phyloP scores from a whole-genome alignment of 2,888 invertebrate genomes.

The Monochamus alternatus region DNA sequence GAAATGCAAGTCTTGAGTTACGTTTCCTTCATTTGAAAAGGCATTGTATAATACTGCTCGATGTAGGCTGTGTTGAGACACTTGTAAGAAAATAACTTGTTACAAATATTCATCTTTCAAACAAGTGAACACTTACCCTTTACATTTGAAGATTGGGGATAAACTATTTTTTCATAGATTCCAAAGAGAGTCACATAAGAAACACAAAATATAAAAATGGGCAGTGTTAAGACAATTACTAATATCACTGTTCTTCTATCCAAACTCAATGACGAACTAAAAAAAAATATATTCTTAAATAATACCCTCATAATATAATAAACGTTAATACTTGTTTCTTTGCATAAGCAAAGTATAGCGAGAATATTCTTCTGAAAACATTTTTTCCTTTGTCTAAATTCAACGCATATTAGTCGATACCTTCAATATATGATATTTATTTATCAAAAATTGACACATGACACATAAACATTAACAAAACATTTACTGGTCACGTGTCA shows the following conservation, averaged over 20 bases:
- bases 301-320: not conserved
- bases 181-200: slow-evolving; percentile 58
- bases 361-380: slow-evolving; percentile 35
- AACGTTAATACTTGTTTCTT: slow-evolving; percentile 17
- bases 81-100: slow-evolving; percentile 52
- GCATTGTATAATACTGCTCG: slow-evolving; percentile 62
- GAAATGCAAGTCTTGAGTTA: slow-evolving; percentile 47
- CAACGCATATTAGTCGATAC: not conserved
- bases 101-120: slow-evolving; percentile 5
- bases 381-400: not conserved
- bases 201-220: slow-evolving; percentile 58
- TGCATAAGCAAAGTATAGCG: slow-evolving; percentile 27
- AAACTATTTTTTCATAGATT: slow-evolving; percentile 54
- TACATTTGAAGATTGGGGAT: slow-evolving; percentile 49
- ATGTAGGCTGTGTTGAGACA: slow-evolving; percentile 55
- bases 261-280: slow-evolving; percentile 46
- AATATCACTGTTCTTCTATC: slow-evolving; percentile 56
- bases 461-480: too few species aligned
- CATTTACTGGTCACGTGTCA: too few species aligned
- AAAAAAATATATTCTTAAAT: not conserved
- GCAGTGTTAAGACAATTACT: slow-evolving; percentile 53
- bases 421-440: not conserved
- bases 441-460: not conserved
- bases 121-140: slow-evolving; percentile 47
- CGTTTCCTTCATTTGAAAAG: slow-evolving; percentile 47